Evolutionary conservation across 1,140 invertebrate genomes (phyloP), one percentile per base, ranked within the genome.

Genomic region (Drosophila leontia): DNA sequence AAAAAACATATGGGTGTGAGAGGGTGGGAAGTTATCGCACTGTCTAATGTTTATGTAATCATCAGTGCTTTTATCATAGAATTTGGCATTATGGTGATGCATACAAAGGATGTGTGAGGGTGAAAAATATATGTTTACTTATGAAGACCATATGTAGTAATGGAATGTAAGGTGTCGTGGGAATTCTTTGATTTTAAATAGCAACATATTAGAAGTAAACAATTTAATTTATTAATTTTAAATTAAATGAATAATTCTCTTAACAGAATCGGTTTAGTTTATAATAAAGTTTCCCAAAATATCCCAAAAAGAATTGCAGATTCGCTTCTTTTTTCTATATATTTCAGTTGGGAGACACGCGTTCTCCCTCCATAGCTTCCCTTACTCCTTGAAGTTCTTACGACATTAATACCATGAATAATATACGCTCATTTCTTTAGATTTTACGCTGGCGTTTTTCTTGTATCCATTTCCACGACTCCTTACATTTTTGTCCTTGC

Each of bases 321-420:
- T 19, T 44, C 17, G 42, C 4, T 4, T 41, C 42, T 5, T 12
- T 7, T 26, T 44, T 5, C 8, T 32, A 11, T 32, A 9, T 19
- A 39, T 50, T 48, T 26, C n/a, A 47, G 32, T 32, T 39, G 19
- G 9, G 11, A 47, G 29, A 35, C 29, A 13, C 11, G 12, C 44
- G 6, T 32, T 26, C 19, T 39, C 8, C 53, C 7, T 39, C 12
- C n/a, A 5, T 26, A 41, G 13, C 44, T 34, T 23, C 13, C 35
- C 35, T n/a, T 4, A 11, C 17, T 23, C 23, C 23, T 23, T 23
- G 29, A 34, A 9, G 37, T 59, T 70, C 58, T 60, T 58, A 56
- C 81, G 77, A 90, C 80, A 84, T 90, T 88, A 88, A 88, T 88
- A 81, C 85, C 81, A 90, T 88, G 81, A 88, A 90, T 88, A 88